Evolutionary conservation across 2,797 vertebrate species (phyloP), one percentile per base, ranked within the genome.

Genomic region (Simalia tracyae): DNA sequence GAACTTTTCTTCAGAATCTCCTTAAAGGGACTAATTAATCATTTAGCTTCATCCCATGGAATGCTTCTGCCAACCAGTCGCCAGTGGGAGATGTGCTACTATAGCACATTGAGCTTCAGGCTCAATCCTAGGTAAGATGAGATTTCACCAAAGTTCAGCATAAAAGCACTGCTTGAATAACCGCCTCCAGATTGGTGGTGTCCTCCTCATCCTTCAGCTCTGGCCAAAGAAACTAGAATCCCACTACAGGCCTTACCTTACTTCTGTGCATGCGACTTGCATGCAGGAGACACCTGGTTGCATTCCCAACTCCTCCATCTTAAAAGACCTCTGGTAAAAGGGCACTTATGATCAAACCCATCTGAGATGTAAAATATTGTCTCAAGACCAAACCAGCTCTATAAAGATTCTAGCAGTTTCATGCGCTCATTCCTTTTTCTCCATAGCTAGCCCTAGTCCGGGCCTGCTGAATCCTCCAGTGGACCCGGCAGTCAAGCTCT

Each of bases 401-500:
- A 22, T 0, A 5, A 60, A 19, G 19, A 54, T 84, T 31, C 36
- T 54, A 42, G 81, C 54, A 64, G 17, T 17, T 72, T 50, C 31
- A 0, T 28, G 2, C 26, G 6, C 50, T 24, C 19, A 4, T 84
- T 31, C 15, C 19, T 61, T 76, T 36, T 50, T n/a, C 36, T 93
- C 93, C 36, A 94, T 97, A 96, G 98, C 98, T 17, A 96, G 97
- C 3, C 90, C 95, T n/a, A 96, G 96, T 92, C 93, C 98, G 57
- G 98, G 98, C 93, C 97, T 98, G 0, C 90, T 98, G 90, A 98
- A 97, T 93, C 97, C 98, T 36, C 97, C 98, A 56, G 97, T 98
- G 0, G 98, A 99, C 91, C 98, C 97, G 0, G 97, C 97, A 2
- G 95, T 97, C 22, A 98, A 98, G 94, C 97, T 97, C 14, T 92